A percentile compares a stretch with the other conserved stretches of the same genome.
Conservation (phyloP, 2,113 vertebrate genomes). For the Leucopsar rothschildi region DNA sequence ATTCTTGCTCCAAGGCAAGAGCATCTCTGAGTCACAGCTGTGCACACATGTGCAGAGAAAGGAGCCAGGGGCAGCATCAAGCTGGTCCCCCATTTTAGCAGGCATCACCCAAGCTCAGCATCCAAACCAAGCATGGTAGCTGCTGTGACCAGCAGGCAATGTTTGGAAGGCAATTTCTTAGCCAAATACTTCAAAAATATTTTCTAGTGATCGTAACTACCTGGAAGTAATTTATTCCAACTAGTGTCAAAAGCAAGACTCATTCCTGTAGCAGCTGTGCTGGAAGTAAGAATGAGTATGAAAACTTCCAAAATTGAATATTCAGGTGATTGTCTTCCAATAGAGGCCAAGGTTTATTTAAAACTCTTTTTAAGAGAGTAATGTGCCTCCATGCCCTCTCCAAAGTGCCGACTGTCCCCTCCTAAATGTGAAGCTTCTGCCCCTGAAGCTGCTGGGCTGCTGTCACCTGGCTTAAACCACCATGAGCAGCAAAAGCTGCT, state of each 20-base stretch:
- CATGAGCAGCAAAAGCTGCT: slow-evolving; percentile 44
- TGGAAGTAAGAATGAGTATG: background rate
- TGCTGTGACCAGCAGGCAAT: background rate
- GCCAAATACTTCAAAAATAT: background rate
- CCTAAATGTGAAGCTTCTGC: slow-evolving; percentile 29
- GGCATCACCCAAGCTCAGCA: background rate
- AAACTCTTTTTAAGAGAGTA: background rate
- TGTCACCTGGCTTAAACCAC: slow-evolving; percentile 34
- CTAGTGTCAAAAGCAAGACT: background rate
- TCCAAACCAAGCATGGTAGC: background rate
- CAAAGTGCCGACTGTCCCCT: background rate
- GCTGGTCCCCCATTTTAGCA: background rate
- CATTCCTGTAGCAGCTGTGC: background rate
- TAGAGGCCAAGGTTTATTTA: background rate
- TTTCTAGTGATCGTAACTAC: background rate
- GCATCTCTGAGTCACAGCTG: slow-evolving; percentile 2
- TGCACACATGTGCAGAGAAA: background rate
- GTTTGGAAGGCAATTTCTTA: background rate
- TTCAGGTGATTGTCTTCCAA: background rate
- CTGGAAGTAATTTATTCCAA: background rate
- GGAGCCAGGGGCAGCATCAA: background rate
- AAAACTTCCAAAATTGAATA: background rate
- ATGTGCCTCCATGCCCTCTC: background rate
- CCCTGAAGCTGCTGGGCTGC: slow-evolving; percentile 30
- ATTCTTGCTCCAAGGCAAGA: background rate